Evolutionary conservation across 2,888 invertebrate genomes (phyloP).

Genomic region (Tetheella fluctuosa): DNA sequence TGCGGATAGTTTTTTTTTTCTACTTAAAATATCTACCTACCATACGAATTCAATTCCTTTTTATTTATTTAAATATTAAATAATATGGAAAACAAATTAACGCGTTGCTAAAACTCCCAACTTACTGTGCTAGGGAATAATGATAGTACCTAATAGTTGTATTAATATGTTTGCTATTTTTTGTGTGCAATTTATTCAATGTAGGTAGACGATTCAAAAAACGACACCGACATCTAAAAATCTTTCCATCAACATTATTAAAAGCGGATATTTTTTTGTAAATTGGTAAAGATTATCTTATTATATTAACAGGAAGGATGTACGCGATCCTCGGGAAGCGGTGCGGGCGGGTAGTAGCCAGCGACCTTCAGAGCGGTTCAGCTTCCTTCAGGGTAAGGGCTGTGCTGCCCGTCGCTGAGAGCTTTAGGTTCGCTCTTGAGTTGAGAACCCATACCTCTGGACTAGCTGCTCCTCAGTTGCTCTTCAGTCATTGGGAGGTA

Average conservation of each 20-base stretch:
- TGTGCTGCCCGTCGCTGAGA: slow-evolving; percentile 97
- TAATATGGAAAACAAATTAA: too few relatives aligned
- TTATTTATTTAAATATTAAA: too few relatives aligned
- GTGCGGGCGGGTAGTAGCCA: slow-evolving; percentile 93
- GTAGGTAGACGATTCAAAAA: too few relatives aligned
- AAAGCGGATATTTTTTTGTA: too few relatives aligned
- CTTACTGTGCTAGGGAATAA: too few relatives aligned
- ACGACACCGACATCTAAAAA: too few relatives aligned
- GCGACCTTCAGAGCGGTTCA: slow-evolving; percentile 96
- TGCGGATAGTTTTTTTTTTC: slow-evolving; percentile 46
- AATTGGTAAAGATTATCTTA: neutral
- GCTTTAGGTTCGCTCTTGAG: slow-evolving; percentile 97
- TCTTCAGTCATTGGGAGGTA: slow-evolving; percentile 99
- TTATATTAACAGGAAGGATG: slow-evolving; percentile 88
- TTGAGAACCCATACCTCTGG: slow-evolving; percentile 98
- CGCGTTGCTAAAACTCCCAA: too few relatives aligned
- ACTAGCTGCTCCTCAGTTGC: slow-evolving; percentile 96
- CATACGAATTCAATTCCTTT: slow-evolving; percentile 11
- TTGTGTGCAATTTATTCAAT: too few relatives aligned
- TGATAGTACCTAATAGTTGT: too few relatives aligned
- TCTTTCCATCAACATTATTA: too few relatives aligned
- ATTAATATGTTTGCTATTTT: too few relatives aligned
- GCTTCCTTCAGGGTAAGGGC: slow-evolving; percentile 95
- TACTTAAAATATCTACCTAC: slow-evolving; percentile 21
- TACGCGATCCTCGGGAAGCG: slow-evolving; percentile 95